A percentile compares a stretch with the other conserved stretches of the same genome.
Conservation (phyloP, 2,113 vertebrate species). For the Lophochroa leadbeateri region DNA sequence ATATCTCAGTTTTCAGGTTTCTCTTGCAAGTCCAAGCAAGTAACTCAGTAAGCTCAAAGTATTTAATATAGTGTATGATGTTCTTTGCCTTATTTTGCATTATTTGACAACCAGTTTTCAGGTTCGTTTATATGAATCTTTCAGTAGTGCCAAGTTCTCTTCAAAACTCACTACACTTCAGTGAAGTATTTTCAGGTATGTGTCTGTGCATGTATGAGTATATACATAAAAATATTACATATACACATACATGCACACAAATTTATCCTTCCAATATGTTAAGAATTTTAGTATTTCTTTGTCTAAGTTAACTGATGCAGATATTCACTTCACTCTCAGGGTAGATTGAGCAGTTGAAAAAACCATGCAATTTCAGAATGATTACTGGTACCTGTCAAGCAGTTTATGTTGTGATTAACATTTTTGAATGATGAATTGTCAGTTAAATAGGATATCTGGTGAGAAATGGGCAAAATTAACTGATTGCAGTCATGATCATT, state of each 20-base stretch:
- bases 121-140: neutral
- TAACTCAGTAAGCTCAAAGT: neutral
- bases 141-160: constrained; percentile 31
- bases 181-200: neutral
- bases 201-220: constrained; percentile 18
- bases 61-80: constrained; percentile 24
- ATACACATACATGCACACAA: neutral
- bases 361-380: neutral
- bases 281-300: neutral
- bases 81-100: constrained; percentile 20
- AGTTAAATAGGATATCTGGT: neutral
- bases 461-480: neutral
- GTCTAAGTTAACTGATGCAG: neutral
- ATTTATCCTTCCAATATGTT: neutral
- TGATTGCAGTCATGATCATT: accelerated
- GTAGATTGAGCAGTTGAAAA: neutral
- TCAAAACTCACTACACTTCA: neutral
- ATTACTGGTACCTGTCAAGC: neutral
- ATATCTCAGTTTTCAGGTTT: constrained; percentile 31
- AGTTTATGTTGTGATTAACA: neutral
- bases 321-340: neutral
- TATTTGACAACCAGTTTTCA: constrained; percentile 42
- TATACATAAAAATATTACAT: neutral
- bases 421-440: neutral
- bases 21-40: constrained; percentile 57